A percentile compares a stretch with the other conserved stretches of the same genome.
These are phyloP conservation scores for Drosophila dives DNA, from an alignment of 2,888 invertebrate genomes.

Conservation along the genomic window DNA sequence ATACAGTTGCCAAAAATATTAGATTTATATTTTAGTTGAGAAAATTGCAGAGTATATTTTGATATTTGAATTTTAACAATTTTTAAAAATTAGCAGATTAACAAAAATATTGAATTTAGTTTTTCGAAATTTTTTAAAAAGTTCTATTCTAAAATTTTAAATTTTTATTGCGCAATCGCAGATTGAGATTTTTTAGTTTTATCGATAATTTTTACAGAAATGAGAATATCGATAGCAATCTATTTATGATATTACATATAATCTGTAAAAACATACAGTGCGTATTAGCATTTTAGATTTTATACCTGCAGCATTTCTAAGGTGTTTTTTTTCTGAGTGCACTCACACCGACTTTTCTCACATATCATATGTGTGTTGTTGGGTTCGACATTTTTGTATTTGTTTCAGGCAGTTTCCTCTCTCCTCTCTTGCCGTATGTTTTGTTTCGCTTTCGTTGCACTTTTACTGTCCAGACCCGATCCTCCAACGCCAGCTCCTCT, in stretches of 20 bases:
- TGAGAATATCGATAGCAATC: background rate
- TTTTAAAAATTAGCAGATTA: background rate
- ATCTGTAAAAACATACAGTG: background rate
- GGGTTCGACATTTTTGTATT: slow-evolving; percentile 74
- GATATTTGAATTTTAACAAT: background rate
- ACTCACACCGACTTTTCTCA: slow-evolving; percentile 18
- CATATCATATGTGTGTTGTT: slow-evolving; percentile 72
- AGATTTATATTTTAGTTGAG: background rate
- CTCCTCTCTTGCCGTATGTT: slow-evolving; percentile 5
- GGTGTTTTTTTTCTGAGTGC: background rate
- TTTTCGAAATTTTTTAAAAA: background rate
- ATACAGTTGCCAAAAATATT: slow-evolving; percentile 44
- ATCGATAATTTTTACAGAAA: background rate
- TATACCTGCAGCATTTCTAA: background rate
- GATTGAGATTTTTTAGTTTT: background rate
- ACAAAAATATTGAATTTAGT: background rate
- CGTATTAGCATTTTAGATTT: background rate
- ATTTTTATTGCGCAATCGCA: background rate
- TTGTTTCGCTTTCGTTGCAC: slow-evolving; percentile 81
- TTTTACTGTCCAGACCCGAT: slow-evolving; percentile 65
- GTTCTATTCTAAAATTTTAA: background rate
- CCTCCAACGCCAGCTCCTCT: slow-evolving; percentile 47
- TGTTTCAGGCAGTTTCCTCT: slow-evolving; percentile 65
- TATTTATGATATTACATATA: background rate
- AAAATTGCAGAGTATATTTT: background rate